Evolutionary conservation across 2,888 invertebrate genomes (phyloP), one percentile per base, ranked within the genome.

Genomic region (Rhimphoctona megacephalus): DNA sequence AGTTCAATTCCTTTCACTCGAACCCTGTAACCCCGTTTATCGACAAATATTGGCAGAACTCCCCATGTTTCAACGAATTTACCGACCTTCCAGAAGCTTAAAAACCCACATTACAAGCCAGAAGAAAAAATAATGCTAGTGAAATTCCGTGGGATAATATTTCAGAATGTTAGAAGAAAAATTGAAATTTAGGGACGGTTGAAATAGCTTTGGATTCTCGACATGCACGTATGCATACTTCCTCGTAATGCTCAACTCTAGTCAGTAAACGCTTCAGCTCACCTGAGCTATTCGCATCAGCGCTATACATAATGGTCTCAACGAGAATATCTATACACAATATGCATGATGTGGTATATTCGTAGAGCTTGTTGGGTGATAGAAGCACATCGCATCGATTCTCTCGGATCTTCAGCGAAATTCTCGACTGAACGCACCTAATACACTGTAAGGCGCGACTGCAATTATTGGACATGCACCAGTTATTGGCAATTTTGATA

Each of bases 181-280:
- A 49, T 30, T 49, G 19, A 25, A 9, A 33, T 22, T 39, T 33
- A 36, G 33, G n/a, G 33, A 8, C 46, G 64, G 30, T 46, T 64
- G 22, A 30, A 39, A 57, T 61, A 61, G 70, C 8, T 25, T 39
- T 14, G 46, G 43, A 76, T 33, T 30, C 64, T 61, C 30, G 22
- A 61, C 30, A n/a, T n/a, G 9, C 33, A 19, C n/a, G 52, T 36
- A 39, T 19, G n/a, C 25, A 36, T 54, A 30, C 11, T 39, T 30
- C 6, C 72, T 43, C 19, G 54, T 64, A 77, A 81, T 66, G 77
- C 66, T 84, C 78, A 49, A 84, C 78, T 81, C 52, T 33, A 78
- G 77, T 73, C 64, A 52, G 69, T 81, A 81, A 86, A 81, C 83
- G 81, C 86, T 83, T 78, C 73, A 86, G 74, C 86, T 86, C 83